Evolutionary conservation across 2,888 invertebrate genomes (phyloP).

Genomic region (Zeuzera pyrina): DNA sequence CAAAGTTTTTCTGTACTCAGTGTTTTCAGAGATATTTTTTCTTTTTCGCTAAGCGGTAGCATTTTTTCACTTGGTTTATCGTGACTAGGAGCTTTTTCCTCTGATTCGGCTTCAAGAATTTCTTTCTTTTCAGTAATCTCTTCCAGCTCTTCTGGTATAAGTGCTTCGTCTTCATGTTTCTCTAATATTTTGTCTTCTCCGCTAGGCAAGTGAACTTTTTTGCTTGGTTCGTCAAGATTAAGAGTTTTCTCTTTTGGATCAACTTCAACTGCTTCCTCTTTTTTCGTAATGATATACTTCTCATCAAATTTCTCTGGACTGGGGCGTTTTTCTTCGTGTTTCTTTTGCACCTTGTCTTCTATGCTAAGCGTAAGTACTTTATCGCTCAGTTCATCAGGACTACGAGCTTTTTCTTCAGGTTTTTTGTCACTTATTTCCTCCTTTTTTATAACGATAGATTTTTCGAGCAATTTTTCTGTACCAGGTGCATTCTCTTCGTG

Average conservation of each 20-base stretch:
- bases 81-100: too few relatives aligned
- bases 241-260: too few relatives aligned
- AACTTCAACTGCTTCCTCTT: too few relatives aligned
- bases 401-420: not conserved
- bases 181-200: too few relatives aligned
- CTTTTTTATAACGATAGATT: not conserved
- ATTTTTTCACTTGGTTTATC: not conserved
- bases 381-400: too few relatives aligned
- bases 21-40: too few relatives aligned
- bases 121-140: too few relatives aligned
- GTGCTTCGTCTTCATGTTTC: conserved; percentile 6
- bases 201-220: not conserved
- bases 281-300: not conserved
- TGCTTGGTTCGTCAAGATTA: too few relatives aligned
- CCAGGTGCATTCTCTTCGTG: not conserved
- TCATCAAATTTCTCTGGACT: conserved; percentile 4
- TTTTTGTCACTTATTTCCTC: not conserved
- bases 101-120: too few relatives aligned
- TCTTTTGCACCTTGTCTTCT: not conserved
- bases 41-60: conserved; percentile 1
- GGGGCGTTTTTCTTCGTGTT: conserved; percentile 5
- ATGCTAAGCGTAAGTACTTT: not conserved
- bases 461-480: not conserved
- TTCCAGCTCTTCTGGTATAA: conserved; percentile 4
- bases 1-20: too few relatives aligned